Conservation (phyloP, 2,888 invertebrate species). For the Tetanocera ferruginea region DNA sequence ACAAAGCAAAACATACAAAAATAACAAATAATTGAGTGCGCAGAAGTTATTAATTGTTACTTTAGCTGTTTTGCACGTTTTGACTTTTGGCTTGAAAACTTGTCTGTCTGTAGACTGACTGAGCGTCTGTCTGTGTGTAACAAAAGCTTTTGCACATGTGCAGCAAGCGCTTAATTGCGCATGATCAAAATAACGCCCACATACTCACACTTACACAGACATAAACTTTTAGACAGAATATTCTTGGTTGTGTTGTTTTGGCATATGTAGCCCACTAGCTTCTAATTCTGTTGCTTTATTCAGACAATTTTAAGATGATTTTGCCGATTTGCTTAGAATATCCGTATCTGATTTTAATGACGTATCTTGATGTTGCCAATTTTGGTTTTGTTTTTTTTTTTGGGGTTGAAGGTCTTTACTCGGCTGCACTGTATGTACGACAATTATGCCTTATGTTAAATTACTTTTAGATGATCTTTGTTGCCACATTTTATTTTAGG, state of each 20-base stretch:
- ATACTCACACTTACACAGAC: background rate
- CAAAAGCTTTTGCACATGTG: background rate
- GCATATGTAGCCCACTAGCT: background rate
- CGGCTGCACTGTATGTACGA: too few species aligned
- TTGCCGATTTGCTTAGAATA: too few species aligned
- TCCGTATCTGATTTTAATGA: too few species aligned
- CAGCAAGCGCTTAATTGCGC: background rate
- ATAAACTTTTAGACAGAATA: background rate
- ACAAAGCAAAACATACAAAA: background rate
- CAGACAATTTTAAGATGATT: too few species aligned
- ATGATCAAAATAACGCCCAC: background rate
- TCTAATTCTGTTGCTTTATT: too few species aligned
- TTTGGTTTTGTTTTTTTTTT: too few species aligned
- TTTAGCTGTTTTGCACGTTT: background rate
- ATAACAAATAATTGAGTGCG: background rate
- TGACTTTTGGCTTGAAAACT: background rate
- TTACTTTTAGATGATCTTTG: background rate
- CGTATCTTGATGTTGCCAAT: too few species aligned
- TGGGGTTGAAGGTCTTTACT: too few species aligned
- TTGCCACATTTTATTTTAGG: background rate
- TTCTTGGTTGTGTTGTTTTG: background rate
- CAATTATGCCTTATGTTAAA: too few species aligned
- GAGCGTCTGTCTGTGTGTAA: background rate
- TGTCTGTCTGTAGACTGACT: background rate
- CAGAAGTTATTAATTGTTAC: conserved; percentile 7